Base-by-base conservation (phyloP, 2,113 vertebrate genomes). In the Syrmaticus mikado region DNA sequence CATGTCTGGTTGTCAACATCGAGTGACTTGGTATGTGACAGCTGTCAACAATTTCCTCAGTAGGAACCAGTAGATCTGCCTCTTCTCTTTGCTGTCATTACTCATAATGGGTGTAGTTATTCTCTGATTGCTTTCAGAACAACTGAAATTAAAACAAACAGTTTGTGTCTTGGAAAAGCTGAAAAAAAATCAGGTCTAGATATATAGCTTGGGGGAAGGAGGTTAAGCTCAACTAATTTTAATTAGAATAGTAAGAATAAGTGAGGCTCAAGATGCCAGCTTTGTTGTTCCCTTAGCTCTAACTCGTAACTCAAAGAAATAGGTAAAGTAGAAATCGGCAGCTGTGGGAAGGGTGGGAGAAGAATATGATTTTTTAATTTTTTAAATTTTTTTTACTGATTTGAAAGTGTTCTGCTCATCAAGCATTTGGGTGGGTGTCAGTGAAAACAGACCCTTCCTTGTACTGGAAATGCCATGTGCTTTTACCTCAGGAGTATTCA, bases 381-480 rank as follows among this genome's bases (percentile, higher is more conserved):
- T 25, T 52, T 52, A 8, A 45, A 11, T 25, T 2, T 40, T 5
- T 0, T 73, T 67, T 78, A 52, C 66, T 82, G 36, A 34, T 83
- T 67, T 85, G 78, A 10, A 88, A 83, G 64, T 41, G 17, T 72
- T 58, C 48, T 85, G 72, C 71, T 70, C 6, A 0, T 60, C 71
- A 40, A 80, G 76, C 87, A 50, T 80, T 73, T 0, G 0, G 61
- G 73, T 89, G 67, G 55, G 41, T 90, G 80, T 55, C 84, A 80
- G 64, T 87, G 92, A 95, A 92, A 95, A 71, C 79, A 87, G 81
- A 93, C 28, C 40, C 52, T 89, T 83, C 52, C 40, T 74, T 14
- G 4, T 72, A 4, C 74, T 90, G 92, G 72, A 84, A 95, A n/a
- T 90, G 84, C 78, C 96, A 96, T 89, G 85, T 95, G 93, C 89